Base-by-base conservation (phyloP, 2,888 invertebrate genomes). In the Lydus trimaculatus region DNA sequence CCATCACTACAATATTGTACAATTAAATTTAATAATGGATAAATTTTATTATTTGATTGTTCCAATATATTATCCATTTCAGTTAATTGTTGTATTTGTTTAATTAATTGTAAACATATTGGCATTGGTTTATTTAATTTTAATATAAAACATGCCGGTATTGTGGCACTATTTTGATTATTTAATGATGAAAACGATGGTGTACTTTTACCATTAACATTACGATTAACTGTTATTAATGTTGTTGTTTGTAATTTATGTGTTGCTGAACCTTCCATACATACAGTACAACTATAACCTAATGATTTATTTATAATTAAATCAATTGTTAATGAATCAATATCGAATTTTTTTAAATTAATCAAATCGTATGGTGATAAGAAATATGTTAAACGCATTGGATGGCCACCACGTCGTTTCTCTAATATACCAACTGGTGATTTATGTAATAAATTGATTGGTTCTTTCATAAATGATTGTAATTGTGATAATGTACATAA, bases 341-440 rank as follows among this genome's bases (percentile, higher is more conserved):
- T 88, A 7, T 91, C 90, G 77, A 91, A 91, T 66, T 88, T 89
- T 70, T 93, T 92, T 77, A 91, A 89, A 82, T 95, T 94, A 77
- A 97, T 87, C 61, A 97, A 87, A 83, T 97, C 97, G 81, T 97
- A 97, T 0, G 97, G 97, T 0, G 96, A 94, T 5, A 97, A 94
- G 84, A 97, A 97, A 84, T 97, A 98, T 0, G 96, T 97, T 31
- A 98, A 86, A 79, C 94, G 94, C 94, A 98, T 94, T 0, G 98
- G 94, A 82, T 97, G 96, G 68, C 96, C 96, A 82, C 96, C 96
- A 78, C 91, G 88, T 62, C 97, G 86, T 77, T 92, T 93, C 75
- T 95, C 91, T 56, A 96, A 87, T 69, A 95, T 90, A 39, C 98
- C 98, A 75, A 98, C 94, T 33, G 95, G 92, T 72, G 96, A 95